Base-by-base conservation (phyloP, 2,113 vertebrate species). In the Microcebus tavaratra region DNA sequence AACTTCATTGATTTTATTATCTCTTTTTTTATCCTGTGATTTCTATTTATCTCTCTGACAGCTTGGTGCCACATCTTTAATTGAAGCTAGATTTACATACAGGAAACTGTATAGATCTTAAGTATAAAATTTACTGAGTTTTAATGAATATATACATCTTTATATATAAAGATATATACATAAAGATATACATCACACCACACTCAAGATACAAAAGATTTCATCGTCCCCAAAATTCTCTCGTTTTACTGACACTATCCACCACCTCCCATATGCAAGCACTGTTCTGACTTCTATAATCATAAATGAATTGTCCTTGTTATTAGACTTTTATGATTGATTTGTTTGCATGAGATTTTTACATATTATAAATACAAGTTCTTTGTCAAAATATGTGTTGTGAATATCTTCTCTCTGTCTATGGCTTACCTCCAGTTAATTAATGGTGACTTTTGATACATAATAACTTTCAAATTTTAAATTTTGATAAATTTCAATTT, bases 21-120 rank as follows among this genome's bases (percentile, higher is more conserved):
- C 86, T 59, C 13, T 27, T 75, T 85, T 85, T 73, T 63, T 72
- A 45, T 20, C 13, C 6, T 70, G 36, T 93, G 80, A 76, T 82
- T 93, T 89, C 12, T 92, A 42, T 25, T 89, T 92, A 50, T 95
- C 48, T 96, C 12, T 91, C 21, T 79, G 48, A 75, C 1, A 65
- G 23, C 8, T 14, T 65, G 7, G 25, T 55, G 6, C 10, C 55
- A 55, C 15, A 36, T 80, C 92, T 88, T 59, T n/a, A 84, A 73
- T 59, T 85, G 23, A 91, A 59, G 12, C n/a, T 88, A 84, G 84
- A 75, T 89, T 84, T 94, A 81, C 31, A 75, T 65, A 59, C 25
- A 65, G 15, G 27, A 84, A 94, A 83, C 50, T 82, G 2, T 39
- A 83, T 29, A 83, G 42, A 63, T 65, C 14, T 73, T n/a, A 81